Evolutionary conservation across 2,797 vertebrate species (phyloP).

Genomic region (Erpetoichthys calabaricus): DNA sequence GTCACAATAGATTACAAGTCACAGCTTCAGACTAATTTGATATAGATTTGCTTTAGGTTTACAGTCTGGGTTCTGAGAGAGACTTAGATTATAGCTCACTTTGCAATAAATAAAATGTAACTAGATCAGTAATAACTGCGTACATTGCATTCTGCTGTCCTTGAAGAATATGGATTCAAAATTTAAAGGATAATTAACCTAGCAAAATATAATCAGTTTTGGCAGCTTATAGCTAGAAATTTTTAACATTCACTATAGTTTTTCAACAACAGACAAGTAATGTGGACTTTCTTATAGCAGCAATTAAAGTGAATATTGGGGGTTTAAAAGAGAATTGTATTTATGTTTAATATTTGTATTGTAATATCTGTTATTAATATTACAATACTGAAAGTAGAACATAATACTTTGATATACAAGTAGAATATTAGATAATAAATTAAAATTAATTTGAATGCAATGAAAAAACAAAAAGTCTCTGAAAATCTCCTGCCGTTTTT

Average conservation of each 20-base stretch:
- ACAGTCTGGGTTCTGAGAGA: not conserved
- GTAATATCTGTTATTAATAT: too few relatives aligned
- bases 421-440: too few relatives aligned
- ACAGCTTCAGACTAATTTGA: not conserved
- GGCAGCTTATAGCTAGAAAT: not conserved
- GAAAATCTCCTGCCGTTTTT: too few relatives aligned
- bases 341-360: too few relatives aligned
- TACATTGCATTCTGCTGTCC: not conserved
- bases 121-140: constrained; percentile 1
- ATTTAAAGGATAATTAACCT: constrained; percentile 1
- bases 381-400: too few relatives aligned
- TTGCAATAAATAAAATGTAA: not conserved
- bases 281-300: too few relatives aligned
- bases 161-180: not conserved
- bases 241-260: not conserved
- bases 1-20: not conserved
- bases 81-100: not conserved
- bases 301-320: too few relatives aligned
- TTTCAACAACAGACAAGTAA: too few relatives aligned
- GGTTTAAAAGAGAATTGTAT: too few relatives aligned
- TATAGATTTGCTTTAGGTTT: constrained; percentile 4
- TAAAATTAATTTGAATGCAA: too few relatives aligned
- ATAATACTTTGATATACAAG: too few relatives aligned
- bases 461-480: too few relatives aligned
- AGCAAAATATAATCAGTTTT: constrained; percentile 3